Evolutionary conservation across 2,888 invertebrate species (phyloP), one percentile per base, ranked within the genome.

Genomic region (Unio delphinus): DNA sequence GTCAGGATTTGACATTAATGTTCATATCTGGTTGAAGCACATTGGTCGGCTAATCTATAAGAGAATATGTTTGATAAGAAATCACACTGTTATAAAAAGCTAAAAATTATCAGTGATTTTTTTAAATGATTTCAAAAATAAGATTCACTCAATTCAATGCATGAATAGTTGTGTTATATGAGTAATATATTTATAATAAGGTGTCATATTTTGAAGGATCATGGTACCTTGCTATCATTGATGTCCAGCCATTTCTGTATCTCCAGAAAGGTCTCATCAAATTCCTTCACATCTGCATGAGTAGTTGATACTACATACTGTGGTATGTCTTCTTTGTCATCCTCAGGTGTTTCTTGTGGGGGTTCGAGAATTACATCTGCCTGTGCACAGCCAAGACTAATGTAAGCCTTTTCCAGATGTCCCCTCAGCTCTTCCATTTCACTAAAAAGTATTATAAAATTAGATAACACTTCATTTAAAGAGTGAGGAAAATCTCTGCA

Each of bases 341-440:
- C 94, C 92, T 96, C 88, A 93, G 94, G 70, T n/a, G 64, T 70
- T 30, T 69, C 66, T 45, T 56, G 65, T 17, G 62, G 61, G 30
- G 63, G 34, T 4, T 78, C 75, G 34, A 80, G 65, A 28, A 86
- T 45, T 7, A 74, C 70, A 60, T 86, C 87, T 20, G 83, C 84
- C 79, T 87, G 86, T 7, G 87, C 88, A 67, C 83, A 80, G 26
- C 88, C 89, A 60, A 86, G 80, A 61, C 83, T 80, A 56, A 93
- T 93, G 65, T 95, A 90, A 30, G 95, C 95, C 81, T 98, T 97
- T 61, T 97, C 90, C 65, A 96, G 91, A 73, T 93, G 93, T 64
- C 91, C 93, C 86, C 95, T 96, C 87, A 95, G 94, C 86, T 95
- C 95, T 77, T 98, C 97, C 93, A 96, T 95, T 79, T 93, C 93